Percentiles rank a stretch among this genome's conserved stretches.
These are phyloP conservation scores for Bactericera cockerelli DNA, from an alignment of 1,140 invertebrate species.

Conservation along the genomic window DNA sequence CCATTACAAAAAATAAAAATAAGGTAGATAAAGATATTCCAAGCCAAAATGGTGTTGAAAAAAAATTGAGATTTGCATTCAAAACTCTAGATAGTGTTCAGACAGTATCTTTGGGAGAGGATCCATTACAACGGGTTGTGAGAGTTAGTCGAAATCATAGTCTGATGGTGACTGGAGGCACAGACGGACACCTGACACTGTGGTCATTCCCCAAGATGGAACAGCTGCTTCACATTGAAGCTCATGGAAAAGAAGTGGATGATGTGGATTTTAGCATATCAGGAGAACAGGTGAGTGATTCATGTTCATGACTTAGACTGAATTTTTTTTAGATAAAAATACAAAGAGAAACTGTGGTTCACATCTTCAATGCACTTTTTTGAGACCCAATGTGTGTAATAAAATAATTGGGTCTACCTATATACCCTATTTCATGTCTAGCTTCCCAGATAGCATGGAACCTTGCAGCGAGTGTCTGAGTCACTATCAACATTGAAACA, in stretches of 20 bases:
- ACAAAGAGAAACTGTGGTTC: too few species aligned
- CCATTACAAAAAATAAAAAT: conserved; percentile 27
- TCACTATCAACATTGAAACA: too few species aligned
- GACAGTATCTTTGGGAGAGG: conserved; percentile 54
- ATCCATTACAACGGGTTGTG: conserved; percentile 73
- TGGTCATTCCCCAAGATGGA: conserved; percentile 77
- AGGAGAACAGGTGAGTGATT: conserved; percentile 38
- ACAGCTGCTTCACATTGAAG: conserved; percentile 45
- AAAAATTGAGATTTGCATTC: conserved; percentile 52
- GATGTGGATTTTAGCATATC: conserved; percentile 77
- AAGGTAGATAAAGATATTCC: conserved; percentile 21
- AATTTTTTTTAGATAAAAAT: too few species aligned
- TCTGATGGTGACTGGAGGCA: conserved; percentile 76
- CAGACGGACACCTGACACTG: conserved; percentile 69
- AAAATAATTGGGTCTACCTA: too few species aligned
- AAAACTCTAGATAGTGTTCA: conserved; percentile 58
- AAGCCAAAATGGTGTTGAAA: conserved; percentile 25
- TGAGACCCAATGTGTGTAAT: too few species aligned
- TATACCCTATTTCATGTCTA: too few species aligned
- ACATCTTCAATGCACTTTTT: too few species aligned
- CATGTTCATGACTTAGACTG: too few species aligned
- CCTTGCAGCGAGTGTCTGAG: too few species aligned
- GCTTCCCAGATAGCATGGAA: too few species aligned
- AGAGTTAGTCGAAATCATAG: conserved; percentile 57
- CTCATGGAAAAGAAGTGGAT: conserved; percentile 71